Conservation (phyloP, 1,140 invertebrate genomes). For the Ephestia elutella region DNA sequence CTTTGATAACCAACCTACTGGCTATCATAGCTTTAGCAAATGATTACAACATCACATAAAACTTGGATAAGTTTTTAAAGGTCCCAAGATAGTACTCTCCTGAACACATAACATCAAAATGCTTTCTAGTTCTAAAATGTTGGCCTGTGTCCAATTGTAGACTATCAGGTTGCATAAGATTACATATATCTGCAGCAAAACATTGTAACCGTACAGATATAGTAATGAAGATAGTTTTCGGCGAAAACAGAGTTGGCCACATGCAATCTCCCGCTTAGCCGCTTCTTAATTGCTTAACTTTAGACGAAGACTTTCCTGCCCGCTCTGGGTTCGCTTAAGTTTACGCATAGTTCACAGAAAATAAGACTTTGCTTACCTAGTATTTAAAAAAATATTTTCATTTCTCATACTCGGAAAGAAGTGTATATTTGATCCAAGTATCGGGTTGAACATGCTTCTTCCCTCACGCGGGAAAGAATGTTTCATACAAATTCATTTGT, state of each 20-base stretch:
- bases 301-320: slow-evolving; percentile 45
- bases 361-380: slow-evolving; percentile 1
- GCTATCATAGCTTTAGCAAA: too few relatives aligned
- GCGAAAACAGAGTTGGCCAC: slow-evolving; percentile 56
- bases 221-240: slow-evolving; percentile 68
- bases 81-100: not conserved
- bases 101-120: not conserved
- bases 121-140: not conserved
- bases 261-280: slow-evolving; percentile 60
- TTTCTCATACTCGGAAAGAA: too few relatives aligned
- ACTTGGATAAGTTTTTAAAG: not conserved
- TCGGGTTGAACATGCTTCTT: too few relatives aligned
- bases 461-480: too few relatives aligned
- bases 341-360: slow-evolving; percentile 42
- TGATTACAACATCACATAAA: too few relatives aligned
- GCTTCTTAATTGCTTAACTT: slow-evolving; percentile 71
- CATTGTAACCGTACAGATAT: slow-evolving; percentile 25
- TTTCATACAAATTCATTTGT: too few relatives aligned
- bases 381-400: too few relatives aligned
- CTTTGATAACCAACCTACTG: too few relatives aligned
- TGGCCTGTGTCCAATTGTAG: not conserved
- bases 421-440: too few relatives aligned
- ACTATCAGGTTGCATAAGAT: not conserved
- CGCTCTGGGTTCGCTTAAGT: slow-evolving; percentile 54
- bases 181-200: not conserved